These are phyloP conservation scores for Caenorhabditis uteleia DNA, from an alignment of 2,888 invertebrate genomes.

Conservation along the genomic window DNA sequence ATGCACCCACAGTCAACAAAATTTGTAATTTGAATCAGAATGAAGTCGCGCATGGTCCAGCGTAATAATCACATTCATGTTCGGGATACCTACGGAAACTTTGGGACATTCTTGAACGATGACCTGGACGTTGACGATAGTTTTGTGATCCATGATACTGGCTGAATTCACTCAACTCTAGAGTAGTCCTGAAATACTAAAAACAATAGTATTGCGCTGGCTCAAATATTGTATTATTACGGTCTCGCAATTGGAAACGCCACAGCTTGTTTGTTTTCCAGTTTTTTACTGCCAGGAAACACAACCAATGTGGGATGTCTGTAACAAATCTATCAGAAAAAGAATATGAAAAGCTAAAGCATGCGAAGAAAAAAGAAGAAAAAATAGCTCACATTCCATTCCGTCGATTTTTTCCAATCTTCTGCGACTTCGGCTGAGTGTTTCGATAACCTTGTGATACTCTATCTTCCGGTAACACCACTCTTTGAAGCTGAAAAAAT, in stretches of 20 bases:
- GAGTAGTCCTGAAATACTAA: background rate
- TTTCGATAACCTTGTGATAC: conserved; percentile 24
- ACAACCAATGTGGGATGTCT: conserved; percentile 33
- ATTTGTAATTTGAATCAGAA: conserved; percentile 12
- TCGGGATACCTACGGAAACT: conserved; percentile 24
- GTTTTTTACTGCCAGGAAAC: conserved; percentile 5
- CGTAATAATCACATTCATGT: conserved; percentile 37
- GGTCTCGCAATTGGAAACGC: conserved; percentile 38
- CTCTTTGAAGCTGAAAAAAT: conserved; percentile 31
- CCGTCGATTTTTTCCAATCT: background rate
- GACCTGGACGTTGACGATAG: background rate
- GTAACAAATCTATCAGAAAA: too few species aligned
- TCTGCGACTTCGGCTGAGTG: conserved; percentile 20
- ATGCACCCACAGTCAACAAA: too few species aligned
- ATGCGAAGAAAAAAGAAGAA: too few species aligned
- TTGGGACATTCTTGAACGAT: too few species aligned
- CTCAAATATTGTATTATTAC: conserved; percentile 7
- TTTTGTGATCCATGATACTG: conserved; percentile 12
- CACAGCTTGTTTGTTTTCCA: conserved; percentile 7
- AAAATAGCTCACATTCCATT: conserved; percentile 1
- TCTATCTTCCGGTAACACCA: conserved; percentile 17
- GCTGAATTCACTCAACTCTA: conserved; percentile 3
- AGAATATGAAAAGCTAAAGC: too few species aligned
- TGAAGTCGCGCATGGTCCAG: conserved; percentile 36
- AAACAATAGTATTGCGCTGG: background rate